Conservation (phyloP, 92 coral and sea anemone genomes). For the Muricea muricata region DNA sequence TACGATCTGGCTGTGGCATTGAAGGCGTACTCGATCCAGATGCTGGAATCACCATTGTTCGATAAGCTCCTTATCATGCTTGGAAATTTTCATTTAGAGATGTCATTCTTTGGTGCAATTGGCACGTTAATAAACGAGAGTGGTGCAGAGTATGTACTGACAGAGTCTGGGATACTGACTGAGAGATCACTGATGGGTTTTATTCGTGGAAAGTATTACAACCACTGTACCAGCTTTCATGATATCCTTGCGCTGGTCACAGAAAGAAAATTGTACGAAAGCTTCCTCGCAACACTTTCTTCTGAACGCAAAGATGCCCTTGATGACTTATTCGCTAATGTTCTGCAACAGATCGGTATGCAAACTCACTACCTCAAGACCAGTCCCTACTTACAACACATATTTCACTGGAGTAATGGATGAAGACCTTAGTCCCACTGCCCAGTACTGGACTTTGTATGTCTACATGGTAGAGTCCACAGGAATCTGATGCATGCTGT, state of each 20-base stretch:
- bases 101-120: background rate
- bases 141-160: background rate
- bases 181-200: background rate
- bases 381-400: background rate
- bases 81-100: conserved; percentile 1
- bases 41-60: background rate
- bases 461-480: background rate
- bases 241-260: background rate
- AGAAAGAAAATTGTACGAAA: background rate
- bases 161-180: background rate
- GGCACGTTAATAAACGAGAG: background rate
- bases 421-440: background rate
- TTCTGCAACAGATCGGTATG: background rate
- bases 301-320: background rate
- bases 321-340: background rate
- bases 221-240: background rate
- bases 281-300: background rate
- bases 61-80: conserved; percentile 3
- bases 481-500: background rate
- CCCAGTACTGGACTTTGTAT: background rate
- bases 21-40: background rate
- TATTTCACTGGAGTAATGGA: background rate
- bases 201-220: background rate
- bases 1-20: conserved; percentile 2
- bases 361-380: background rate